Evolutionary conservation across 2,113 vertebrate genomes (phyloP), one percentile per base, ranked within the genome.

Genomic region (Hyaena hyaena): DNA sequence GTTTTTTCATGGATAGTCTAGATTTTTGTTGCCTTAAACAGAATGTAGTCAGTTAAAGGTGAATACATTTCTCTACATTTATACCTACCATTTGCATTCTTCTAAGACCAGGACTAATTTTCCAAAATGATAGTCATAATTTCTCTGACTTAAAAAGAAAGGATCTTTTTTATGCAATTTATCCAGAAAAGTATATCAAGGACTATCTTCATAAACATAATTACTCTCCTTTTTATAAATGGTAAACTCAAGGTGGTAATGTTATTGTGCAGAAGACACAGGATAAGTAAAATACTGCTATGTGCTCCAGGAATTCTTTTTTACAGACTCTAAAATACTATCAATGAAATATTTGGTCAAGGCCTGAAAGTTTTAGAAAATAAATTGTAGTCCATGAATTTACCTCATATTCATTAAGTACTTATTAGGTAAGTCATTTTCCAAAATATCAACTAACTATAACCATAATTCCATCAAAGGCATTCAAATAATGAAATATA

Each of bases 291-390:
- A 95, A 61, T 65, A 73, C 11, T 55, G 10, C 58, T 80, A 6
- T 88, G 5, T 83, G 48, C 39, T 96, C 7, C 76, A 63, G 28
- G 45, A 89, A 35, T 9, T 91, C 14, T 77, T 65, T 91, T 80
- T 35, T 93, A 74, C 9, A 39, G 55, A 71, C 35, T 80, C 23
- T 85, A 63, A 92, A 95, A 84, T 79, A 65, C 5, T 23, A 58
- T 88, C 61, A 66, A 10, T 90, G 66, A 93, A 97, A 84, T 83
- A 55, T 58, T 93, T 87, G 28, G 45, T 84, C 82, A 88, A 73
- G 7, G 15, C 48, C 55, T 90, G 39, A 94, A 87, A 96, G 68
- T 66, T 91, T 79, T 61, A 61, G 69, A 96, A 93, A 97, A 80
- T 92, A 65, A 96, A 35, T 87, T 28, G 6, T 74, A 33, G 15